Evolutionary conservation across 2,113 vertebrate genomes (phyloP).

Genomic region (Gadus chalcogrammus): DNA sequence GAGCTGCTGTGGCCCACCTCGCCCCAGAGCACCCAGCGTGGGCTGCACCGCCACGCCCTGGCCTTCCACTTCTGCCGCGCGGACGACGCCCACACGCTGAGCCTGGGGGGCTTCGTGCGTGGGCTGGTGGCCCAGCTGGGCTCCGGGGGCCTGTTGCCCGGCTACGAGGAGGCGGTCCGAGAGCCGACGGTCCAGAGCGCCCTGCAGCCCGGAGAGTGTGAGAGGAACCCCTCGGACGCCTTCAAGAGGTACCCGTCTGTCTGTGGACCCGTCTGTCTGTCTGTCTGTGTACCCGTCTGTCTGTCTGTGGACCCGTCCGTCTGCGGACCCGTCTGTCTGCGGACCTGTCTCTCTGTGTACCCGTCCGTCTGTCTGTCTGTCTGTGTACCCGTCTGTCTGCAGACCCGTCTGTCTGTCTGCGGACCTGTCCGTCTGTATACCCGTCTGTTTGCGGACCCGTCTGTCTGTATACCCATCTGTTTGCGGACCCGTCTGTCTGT

Average conservation of each 20-base stretch:
- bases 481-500: too few relatives aligned
- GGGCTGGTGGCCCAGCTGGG: slow-evolving; percentile 86
- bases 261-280: too few relatives aligned
- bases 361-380: too few relatives aligned
- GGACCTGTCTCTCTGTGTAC: too few relatives aligned
- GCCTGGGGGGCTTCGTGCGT: slow-evolving; percentile 85
- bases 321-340: background rate
- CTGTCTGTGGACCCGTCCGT: background rate
- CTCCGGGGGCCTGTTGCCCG: slow-evolving; percentile 81
- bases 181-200: slow-evolving; percentile 84
- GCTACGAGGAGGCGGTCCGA: slow-evolving; percentile 88
- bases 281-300: too few relatives aligned
- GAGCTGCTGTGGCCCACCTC: slow-evolving; percentile 94
- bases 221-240: slow-evolving; percentile 92
- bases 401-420: too few relatives aligned
- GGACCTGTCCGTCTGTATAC: too few relatives aligned
- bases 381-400: too few relatives aligned
- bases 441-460: too few relatives aligned
- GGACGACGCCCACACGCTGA: slow-evolving; percentile 89
- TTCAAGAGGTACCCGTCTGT: slow-evolving; percentile 86
- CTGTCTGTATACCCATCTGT: background rate
- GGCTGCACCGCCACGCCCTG: slow-evolving; percentile 83
- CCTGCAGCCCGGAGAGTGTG: slow-evolving; percentile 88
- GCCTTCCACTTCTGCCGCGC: slow-evolving; percentile 96
- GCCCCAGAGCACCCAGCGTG: slow-evolving; percentile 78